phyloP scores from a whole-genome alignment of 2,113 vertebrate genomes.

The Syngnathus floridae region DNA sequence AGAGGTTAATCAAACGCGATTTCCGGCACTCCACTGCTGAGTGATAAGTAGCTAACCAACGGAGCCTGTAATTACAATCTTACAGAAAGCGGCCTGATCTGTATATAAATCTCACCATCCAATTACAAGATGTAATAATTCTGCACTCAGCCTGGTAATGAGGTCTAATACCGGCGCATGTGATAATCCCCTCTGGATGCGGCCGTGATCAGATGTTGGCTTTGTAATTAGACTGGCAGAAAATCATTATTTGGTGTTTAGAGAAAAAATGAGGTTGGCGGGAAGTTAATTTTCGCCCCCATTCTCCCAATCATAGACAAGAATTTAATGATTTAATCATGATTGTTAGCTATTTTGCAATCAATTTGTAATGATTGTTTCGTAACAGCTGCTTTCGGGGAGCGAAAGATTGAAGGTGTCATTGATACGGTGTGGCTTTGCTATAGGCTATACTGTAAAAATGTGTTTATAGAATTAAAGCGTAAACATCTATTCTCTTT shows the following conservation, averaged over 20 bases:
- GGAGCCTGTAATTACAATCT: slow-evolving; percentile 86
- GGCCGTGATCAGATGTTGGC: slow-evolving; percentile 99
- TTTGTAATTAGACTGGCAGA: slow-evolving; percentile 99
- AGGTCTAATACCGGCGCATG: slow-evolving; percentile 99
- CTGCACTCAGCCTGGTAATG: slow-evolving; percentile 99
- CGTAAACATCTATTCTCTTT: neutral
- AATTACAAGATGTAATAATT: slow-evolving; percentile 99
- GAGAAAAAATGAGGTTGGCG: slow-evolving; percentile 97
- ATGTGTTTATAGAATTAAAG: too few relatives aligned
- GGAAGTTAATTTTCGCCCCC: slow-evolving; percentile 99
- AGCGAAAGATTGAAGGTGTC: slow-evolving; percentile 74
- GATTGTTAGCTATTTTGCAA: slow-evolving; percentile 99
- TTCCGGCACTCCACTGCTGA: slow-evolving; percentile 95
- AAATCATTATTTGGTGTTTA: slow-evolving; percentile 99
- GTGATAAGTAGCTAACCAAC: slow-evolving; percentile 89
- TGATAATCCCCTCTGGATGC: slow-evolving; percentile 99
- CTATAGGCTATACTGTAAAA: slow-evolving; percentile 4
- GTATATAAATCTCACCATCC: slow-evolving; percentile 99
- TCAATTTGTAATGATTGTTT: slow-evolving; percentile 99
- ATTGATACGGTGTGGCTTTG: slow-evolving; percentile 55
- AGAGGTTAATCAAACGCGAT: slow-evolving; percentile 99
- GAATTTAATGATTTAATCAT: slow-evolving; percentile 99
- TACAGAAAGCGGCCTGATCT: slow-evolving; percentile 82
- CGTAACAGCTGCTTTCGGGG: slow-evolving; percentile 85
- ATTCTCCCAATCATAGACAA: slow-evolving; percentile 99